Evolutionary conservation across 2,113 vertebrate genomes (phyloP).

Genomic region (Maccullochella peelii): DNA sequence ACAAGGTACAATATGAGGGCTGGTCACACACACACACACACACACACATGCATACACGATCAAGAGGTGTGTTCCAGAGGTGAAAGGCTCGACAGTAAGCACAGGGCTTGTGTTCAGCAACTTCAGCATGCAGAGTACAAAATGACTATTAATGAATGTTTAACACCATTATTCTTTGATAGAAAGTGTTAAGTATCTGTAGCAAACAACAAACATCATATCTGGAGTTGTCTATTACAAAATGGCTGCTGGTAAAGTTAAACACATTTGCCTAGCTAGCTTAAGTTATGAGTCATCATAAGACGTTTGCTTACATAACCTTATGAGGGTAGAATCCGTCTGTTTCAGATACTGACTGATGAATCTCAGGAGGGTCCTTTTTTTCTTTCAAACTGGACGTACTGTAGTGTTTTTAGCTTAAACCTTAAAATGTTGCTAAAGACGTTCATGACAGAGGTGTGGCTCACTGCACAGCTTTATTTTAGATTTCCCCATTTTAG

Average conservation of each 20-base stretch:
- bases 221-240: background rate
- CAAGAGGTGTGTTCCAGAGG: background rate
- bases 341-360: constrained; percentile 6
- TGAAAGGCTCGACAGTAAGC: background rate
- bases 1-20: constrained; percentile 5
- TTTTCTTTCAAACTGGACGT: background rate
- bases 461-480: background rate
- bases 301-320: constrained; percentile 43
- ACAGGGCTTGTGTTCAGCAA: background rate
- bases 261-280: background rate
- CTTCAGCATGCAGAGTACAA: background rate
- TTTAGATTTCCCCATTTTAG: background rate
- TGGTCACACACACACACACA: background rate
- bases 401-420: background rate
- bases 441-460: background rate
- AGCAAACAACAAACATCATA: background rate
- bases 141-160: background rate
- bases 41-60: background rate
- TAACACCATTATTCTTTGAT: background rate
- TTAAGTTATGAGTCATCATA: constrained; percentile 29
- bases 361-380: background rate
- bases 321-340: constrained; percentile 12
- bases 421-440: background rate
- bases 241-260: constrained; percentile 7
- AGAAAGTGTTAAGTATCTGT: background rate